These are phyloP conservation scores for Boloria euphrosyne DNA, from an alignment of 2,888 invertebrate species.

Conservation along the genomic window DNA sequence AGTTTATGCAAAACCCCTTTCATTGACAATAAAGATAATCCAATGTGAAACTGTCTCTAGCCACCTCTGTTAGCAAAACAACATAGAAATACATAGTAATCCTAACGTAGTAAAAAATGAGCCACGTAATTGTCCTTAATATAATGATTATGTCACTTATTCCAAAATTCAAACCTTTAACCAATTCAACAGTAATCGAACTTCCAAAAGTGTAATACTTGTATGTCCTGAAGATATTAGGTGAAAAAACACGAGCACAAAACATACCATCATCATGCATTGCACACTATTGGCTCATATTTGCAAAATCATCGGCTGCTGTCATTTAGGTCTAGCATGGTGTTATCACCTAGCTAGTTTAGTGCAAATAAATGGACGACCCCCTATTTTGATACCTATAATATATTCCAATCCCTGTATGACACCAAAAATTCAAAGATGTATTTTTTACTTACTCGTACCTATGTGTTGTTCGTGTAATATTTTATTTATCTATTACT, in stretches of 20 bases:
- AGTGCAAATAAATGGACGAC: conserved; percentile 59
- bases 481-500: too few relatives aligned
- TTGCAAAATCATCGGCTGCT: conserved; percentile 68
- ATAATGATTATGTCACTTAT: conserved; percentile 19
- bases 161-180: conserved; percentile 25
- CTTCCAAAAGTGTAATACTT: conserved; percentile 24
- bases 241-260: conserved; percentile 68
- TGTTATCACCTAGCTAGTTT: conserved; percentile 77
- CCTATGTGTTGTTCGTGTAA: too few relatives aligned
- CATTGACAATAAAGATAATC: conserved; percentile 5
- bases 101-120: conserved; percentile 22
- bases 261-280: conserved; percentile 75
- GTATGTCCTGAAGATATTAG: conserved; percentile 27
- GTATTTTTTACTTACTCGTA: background rate
- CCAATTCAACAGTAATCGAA: conserved; percentile 16
- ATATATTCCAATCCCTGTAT: background rate
- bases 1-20: conserved; percentile 15
- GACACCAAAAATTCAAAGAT: background rate
- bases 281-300: conserved; percentile 75
- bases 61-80: conserved; percentile 21
- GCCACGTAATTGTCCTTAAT: conserved; percentile 25
- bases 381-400: conserved; percentile 69
- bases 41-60: conserved; percentile 17
- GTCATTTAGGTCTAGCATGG: conserved; percentile 77
- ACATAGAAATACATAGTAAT: conserved; percentile 26